phyloP scores from a whole-genome alignment of 2,888 invertebrate species.

The Neelides folsomi region DNA sequence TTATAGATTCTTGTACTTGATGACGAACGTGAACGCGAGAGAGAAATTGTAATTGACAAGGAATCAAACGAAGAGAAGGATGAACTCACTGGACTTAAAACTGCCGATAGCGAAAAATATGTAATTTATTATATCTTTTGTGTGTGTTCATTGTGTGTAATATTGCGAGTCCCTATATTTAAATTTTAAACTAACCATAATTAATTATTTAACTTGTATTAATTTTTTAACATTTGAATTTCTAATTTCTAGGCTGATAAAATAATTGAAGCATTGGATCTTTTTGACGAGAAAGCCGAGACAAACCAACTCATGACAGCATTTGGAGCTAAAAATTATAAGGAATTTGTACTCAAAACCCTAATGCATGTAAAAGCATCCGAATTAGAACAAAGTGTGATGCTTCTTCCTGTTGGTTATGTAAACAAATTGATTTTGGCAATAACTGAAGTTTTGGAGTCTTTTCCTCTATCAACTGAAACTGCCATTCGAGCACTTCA shows the following conservation, averaged over 20 bases:
- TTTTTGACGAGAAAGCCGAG: constrained; percentile 45
- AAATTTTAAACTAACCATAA: neutral
- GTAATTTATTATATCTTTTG: constrained; percentile 46
- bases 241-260: constrained; percentile 56
- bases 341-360: constrained; percentile 68
- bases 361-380: constrained; percentile 54
- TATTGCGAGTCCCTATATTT: constrained; percentile 1
- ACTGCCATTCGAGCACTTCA: constrained; percentile 20
- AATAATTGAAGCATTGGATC: constrained; percentile 76
- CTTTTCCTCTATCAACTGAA: constrained; percentile 27
- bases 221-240: constrained; percentile 33
- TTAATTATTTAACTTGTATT: no score
- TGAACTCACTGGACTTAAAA: constrained; percentile 62
- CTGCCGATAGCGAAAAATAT: constrained; percentile 70
- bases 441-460: constrained; percentile 17
- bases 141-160: constrained; percentile 8
- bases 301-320: constrained; percentile 59
- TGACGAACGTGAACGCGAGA: constrained; percentile 72
- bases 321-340: constrained; percentile 54
- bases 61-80: constrained; percentile 48
- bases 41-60: constrained; percentile 52
- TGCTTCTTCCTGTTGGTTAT: constrained; percentile 27
- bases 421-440: constrained; percentile 26
- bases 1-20: constrained; percentile 82
- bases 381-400: constrained; percentile 30